Evolutionary conservation across 2,113 vertebrate genomes (phyloP).

Genomic region (Theropithecus gelada): DNA sequence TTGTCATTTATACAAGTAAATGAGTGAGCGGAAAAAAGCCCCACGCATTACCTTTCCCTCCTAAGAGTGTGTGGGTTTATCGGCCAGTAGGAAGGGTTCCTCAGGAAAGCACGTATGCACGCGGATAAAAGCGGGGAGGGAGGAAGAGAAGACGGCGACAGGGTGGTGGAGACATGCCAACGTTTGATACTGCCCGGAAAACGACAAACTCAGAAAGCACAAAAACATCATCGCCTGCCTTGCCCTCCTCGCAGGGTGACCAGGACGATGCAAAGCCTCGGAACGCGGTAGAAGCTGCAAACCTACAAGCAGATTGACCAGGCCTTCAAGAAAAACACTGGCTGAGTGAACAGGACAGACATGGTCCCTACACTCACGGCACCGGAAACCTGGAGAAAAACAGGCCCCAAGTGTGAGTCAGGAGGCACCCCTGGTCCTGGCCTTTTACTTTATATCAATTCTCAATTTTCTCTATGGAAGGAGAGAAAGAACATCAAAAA

Average conservation of each 20-base stretch:
- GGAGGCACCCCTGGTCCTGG: too few relatives aligned
- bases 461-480: neutral
- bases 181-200: too few relatives aligned
- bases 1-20: neutral
- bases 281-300: fast-evolving
- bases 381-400: neutral
- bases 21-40: neutral
- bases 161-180: too few relatives aligned
- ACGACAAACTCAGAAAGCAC: fast-evolving
- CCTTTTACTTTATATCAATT: neutral
- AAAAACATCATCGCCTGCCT: neutral
- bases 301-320: fast-evolving
- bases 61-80: neutral
- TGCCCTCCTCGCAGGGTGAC: fast-evolving
- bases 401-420: fast-evolving
- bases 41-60: neutral
- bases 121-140: neutral
- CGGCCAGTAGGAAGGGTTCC: neutral
- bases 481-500: neutral
- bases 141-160: neutral
- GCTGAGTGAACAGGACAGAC: neutral
- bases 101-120: fast-evolving
- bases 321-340: neutral
- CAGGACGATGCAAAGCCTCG: fast-evolving
- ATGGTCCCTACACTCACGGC: fast-evolving